phyloP scores from a whole-genome alignment of 2,797 vertebrate genomes.

The Ficedula albicollis region DNA sequence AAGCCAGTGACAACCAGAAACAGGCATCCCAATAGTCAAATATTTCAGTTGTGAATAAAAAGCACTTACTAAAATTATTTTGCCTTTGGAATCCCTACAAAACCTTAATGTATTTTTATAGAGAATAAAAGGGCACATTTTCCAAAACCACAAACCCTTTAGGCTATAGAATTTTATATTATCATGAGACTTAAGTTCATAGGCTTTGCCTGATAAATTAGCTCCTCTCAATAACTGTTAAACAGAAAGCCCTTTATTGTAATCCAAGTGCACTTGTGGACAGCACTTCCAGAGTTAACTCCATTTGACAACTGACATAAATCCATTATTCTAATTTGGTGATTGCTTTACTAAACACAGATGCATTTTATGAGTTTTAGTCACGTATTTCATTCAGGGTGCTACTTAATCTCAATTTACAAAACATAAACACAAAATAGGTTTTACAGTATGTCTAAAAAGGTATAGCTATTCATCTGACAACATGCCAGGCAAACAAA shows the following conservation, averaged over 20 bases:
- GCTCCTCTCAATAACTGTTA: slow-evolving; percentile 43
- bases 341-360: slow-evolving; percentile 64
- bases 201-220: slow-evolving; percentile 51
- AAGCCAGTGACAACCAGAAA: slow-evolving; percentile 27
- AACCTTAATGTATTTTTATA: neutral
- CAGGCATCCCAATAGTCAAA: neutral
- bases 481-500: slow-evolving; percentile 61
- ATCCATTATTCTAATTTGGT: slow-evolving; percentile 70
- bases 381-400: slow-evolving; percentile 69
- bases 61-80: slow-evolving; percentile 27
- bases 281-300: slow-evolving; percentile 78
- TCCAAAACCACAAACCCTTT: slow-evolving; percentile 1
- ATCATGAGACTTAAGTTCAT: slow-evolving; percentile 53
- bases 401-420: slow-evolving; percentile 68
- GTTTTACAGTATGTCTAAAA: slow-evolving; percentile 43
- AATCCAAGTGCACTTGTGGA: slow-evolving; percentile 56
- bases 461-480: slow-evolving; percentile 24
- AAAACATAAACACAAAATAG: slow-evolving; percentile 65
- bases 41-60: neutral
- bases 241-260: slow-evolving; percentile 48
- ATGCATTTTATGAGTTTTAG: slow-evolving; percentile 69
- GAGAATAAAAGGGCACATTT: slow-evolving; percentile 21
- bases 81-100: slow-evolving; percentile 17
- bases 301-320: slow-evolving; percentile 75
- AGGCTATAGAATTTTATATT: neutral